Percentiles rank a stretch among this genome's conserved stretches.
Evolutionary conservation across 1,140 invertebrate species (phyloP).

Genomic region (Halesus radiatus): DNA sequence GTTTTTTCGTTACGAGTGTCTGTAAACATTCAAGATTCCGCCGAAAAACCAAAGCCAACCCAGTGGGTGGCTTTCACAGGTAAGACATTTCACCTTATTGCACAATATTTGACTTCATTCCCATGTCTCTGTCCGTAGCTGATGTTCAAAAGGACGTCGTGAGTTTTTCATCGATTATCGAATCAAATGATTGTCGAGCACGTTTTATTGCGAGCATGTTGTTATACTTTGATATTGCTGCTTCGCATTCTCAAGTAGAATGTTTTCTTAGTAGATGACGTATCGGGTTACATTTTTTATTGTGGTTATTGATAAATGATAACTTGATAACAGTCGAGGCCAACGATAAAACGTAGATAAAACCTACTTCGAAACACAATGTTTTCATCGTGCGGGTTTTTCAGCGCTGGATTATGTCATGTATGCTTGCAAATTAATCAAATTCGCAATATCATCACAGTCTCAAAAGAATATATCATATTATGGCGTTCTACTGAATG

Average conservation of each 20-base stretch:
- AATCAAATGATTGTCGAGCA: neutral
- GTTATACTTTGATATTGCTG: neutral
- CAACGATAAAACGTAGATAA: no score
- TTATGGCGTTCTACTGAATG: no score
- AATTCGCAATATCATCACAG: no score
- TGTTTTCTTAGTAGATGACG: constrained; percentile 26
- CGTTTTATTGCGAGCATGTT: neutral
- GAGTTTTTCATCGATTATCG: constrained; percentile 18
- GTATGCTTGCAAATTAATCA: no score
- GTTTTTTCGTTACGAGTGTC: constrained; percentile 70
- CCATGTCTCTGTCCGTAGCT: neutral
- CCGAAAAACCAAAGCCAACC: constrained; percentile 70
- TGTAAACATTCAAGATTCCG: constrained; percentile 72
- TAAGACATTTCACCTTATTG: constrained; percentile 58
- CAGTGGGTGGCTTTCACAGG: constrained; percentile 71
- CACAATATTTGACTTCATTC: constrained; percentile 32
- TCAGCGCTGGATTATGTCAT: no score
- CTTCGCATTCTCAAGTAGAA: neutral
- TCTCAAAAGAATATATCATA: no score
- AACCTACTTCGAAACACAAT: no score
- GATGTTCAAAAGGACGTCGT: neutral
- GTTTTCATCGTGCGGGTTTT: no score
- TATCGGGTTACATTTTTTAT: constrained; percentile 25
- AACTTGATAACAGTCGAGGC: neutral
- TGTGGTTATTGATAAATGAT: constrained; percentile 17